Evolutionary conservation across 2,888 invertebrate genomes (phyloP).

Genomic region (Aporophyla nigra): DNA sequence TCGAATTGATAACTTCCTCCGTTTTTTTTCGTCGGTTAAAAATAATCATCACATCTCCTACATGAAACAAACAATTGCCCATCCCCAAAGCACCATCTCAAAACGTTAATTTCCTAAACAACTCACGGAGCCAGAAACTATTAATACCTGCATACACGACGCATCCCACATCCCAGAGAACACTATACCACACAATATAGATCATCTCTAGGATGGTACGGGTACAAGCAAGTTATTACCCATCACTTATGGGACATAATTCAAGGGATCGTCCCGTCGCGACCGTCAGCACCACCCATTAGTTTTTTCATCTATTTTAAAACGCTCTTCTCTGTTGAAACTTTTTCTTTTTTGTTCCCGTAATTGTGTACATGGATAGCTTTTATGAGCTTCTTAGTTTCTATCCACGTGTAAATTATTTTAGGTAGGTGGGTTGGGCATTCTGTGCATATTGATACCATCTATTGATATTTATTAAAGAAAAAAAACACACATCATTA

Average conservation of each 20-base stretch:
- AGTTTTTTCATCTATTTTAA: constrained; percentile 79
- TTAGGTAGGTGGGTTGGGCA: neutral
- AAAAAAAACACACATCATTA: no score
- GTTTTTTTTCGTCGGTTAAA: no score
- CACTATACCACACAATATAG: constrained; percentile 57
- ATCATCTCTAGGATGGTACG: constrained; percentile 71
- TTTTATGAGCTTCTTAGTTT: constrained; percentile 50
- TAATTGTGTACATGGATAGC: constrained; percentile 51
- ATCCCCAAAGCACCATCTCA: neutral
- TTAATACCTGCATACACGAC: constrained; percentile 34
- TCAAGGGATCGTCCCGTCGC: constrained; percentile 71
- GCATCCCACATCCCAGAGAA: constrained; percentile 5
- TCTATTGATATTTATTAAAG: no score
- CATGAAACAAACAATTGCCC: neutral
- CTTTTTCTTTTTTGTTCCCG: constrained; percentile 37
- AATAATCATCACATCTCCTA: no score
- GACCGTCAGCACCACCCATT: constrained; percentile 71
- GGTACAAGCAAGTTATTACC: constrained; percentile 72
- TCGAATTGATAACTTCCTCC: no score
- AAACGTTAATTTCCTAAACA: constrained; percentile 34
- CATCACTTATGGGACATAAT: constrained; percentile 75
- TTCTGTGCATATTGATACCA: constrained; percentile 11
- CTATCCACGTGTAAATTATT: constrained; percentile 41
- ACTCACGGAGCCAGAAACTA: constrained; percentile 7
- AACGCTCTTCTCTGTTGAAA: constrained; percentile 57